These are phyloP conservation scores for Callocephalon fimbriatum DNA, from an alignment of 2,113 vertebrate species.

Conservation along the genomic window DNA sequence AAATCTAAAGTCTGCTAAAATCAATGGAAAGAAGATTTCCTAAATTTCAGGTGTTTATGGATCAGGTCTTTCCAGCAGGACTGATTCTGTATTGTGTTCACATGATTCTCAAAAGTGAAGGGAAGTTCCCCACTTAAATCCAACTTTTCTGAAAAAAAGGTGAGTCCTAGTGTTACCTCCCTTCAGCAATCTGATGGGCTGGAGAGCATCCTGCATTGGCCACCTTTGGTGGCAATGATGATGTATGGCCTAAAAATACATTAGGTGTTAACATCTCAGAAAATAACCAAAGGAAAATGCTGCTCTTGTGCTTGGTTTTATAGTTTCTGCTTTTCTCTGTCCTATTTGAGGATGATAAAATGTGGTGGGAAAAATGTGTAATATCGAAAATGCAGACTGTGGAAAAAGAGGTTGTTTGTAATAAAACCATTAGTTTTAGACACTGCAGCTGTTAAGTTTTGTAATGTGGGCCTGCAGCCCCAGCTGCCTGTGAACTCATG, in stretches of 20 bases:
- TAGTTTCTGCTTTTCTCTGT: neutral
- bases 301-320: neutral
- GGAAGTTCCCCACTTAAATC: neutral
- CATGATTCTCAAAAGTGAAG: neutral
- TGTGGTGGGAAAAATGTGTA: neutral
- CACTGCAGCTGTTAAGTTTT: neutral
- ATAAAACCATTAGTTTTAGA: neutral
- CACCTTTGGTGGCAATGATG: fast-evolving
- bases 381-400: neutral
- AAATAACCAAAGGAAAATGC: neutral
- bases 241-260: neutral
- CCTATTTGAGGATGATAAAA: neutral
- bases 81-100: neutral
- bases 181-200: neutral
- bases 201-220: neutral
- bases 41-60: neutral
- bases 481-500: neutral
- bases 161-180: neutral
- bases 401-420: neutral
- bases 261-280: neutral
- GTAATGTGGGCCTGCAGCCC: neutral
- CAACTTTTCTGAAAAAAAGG: neutral
- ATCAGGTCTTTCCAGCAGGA: neutral
- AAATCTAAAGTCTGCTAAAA: neutral
- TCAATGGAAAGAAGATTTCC: neutral